phyloP scores from a whole-genome alignment of 2,113 vertebrate genomes.

The Microtus montanus region DNA sequence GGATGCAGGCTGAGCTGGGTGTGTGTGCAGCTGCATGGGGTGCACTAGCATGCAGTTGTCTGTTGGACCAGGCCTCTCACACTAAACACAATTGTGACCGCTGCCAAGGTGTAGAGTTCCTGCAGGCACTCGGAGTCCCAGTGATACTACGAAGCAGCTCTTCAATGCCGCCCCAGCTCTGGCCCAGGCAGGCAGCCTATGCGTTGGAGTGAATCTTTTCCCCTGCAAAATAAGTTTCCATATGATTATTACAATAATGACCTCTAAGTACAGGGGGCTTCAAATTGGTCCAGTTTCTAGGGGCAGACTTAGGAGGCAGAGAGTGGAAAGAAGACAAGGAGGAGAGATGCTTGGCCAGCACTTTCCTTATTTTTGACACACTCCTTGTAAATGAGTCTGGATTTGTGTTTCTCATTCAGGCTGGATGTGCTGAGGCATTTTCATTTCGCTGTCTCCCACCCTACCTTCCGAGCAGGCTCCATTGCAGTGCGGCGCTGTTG shows the following conservation, averaged over 20 bases:
- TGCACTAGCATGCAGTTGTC: neutral
- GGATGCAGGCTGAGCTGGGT: neutral
- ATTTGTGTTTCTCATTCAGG: slow-evolving; percentile 53
- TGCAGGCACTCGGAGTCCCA: neutral
- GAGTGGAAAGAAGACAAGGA: neutral
- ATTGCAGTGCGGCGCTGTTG: slow-evolving; percentile 24
- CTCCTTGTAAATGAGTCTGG: slow-evolving; percentile 34
- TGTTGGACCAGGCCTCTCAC: neutral
- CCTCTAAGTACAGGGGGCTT: neutral
- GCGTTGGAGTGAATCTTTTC: neutral
- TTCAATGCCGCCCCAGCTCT: neutral
- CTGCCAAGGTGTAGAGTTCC: neutral
- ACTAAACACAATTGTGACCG: neutral
- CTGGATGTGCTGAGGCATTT: slow-evolving; percentile 57
- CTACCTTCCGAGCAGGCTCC: slow-evolving; percentile 63
- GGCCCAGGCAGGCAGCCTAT: neutral
- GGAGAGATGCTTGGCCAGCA: slow-evolving; percentile 52
- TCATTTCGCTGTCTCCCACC: slow-evolving; percentile 53
- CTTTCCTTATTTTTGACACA: slow-evolving; percentile 26
- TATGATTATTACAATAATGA: neutral
- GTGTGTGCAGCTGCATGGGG: rapidly evolving
- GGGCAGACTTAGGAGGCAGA: neutral
- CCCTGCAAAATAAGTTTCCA: neutral
- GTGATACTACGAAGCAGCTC: neutral
- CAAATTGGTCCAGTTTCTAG: neutral